phyloP scores from a whole-genome alignment of 2,888 invertebrate species.

The Dolomedes plantarius region DNA sequence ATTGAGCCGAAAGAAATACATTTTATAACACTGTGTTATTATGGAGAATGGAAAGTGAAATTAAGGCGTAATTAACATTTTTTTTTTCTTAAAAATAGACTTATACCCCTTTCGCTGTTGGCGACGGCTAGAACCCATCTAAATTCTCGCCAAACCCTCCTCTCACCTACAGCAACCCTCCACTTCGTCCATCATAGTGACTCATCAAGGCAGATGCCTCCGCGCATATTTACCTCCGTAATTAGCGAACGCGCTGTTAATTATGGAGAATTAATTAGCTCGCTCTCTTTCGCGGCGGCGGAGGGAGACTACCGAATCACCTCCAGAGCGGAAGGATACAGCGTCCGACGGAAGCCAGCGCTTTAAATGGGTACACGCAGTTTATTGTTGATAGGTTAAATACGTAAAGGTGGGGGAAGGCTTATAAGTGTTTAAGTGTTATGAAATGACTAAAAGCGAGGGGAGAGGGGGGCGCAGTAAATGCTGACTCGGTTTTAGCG shows the following conservation, averaged over 20 bases:
- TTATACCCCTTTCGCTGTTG: slow-evolving; percentile 1
- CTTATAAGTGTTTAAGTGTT: slow-evolving; percentile 69
- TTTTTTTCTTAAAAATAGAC: too few relatives aligned
- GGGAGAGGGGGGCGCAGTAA: slow-evolving; percentile 21
- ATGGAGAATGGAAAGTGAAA: too few relatives aligned
- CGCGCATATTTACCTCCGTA: slow-evolving; percentile 71
- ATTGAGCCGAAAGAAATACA: too few relatives aligned
- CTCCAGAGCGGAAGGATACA: slow-evolving; percentile 64
- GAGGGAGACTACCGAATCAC: slow-evolving; percentile 62
- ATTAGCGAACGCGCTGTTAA: slow-evolving; percentile 70
- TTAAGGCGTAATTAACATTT: too few relatives aligned
- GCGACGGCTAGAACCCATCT: slow-evolving; percentile 26
- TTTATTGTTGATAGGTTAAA: slow-evolving; percentile 72
- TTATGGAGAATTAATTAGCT: slow-evolving; percentile 72
- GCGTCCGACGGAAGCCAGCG: slow-evolving; percentile 64
- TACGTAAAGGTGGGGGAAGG: slow-evolving; percentile 30
- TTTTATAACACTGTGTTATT: too few relatives aligned
- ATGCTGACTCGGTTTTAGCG: slow-evolving; percentile 68
- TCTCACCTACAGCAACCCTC: slow-evolving; percentile 42
- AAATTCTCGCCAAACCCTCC: slow-evolving; percentile 34
- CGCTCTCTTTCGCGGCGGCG: slow-evolving; percentile 67
- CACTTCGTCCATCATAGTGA: slow-evolving; percentile 65
- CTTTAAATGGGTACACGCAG: slow-evolving; percentile 69
- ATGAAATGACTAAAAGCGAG: slow-evolving; percentile 43
- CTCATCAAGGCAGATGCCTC: slow-evolving; percentile 70